Percentiles rank a stretch among this genome's conserved stretches.
phyloP scores from a whole-genome alignment of 2,797 vertebrate genomes.

The Labeo calbasu region DNA sequence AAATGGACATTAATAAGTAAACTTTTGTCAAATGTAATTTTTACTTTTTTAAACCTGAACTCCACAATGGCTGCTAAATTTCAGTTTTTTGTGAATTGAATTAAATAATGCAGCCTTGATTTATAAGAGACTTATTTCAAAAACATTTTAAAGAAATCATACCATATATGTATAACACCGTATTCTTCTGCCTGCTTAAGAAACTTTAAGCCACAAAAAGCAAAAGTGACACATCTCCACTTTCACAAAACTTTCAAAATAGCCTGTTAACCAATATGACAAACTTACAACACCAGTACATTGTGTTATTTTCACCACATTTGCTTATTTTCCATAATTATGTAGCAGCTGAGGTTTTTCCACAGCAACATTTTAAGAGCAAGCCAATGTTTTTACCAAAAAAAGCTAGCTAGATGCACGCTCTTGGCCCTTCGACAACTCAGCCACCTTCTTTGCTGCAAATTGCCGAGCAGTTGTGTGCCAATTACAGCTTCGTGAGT shows the following conservation, averaged over 20 bases:
- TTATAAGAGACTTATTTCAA: neutral
- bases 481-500: constrained; percentile 31
- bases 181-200: neutral
- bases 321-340: constrained; percentile 1
- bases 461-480: constrained; percentile 4
- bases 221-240: neutral
- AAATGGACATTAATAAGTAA: neutral
- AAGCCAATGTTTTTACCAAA: neutral
- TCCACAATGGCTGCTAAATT: neutral
- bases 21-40: too few relatives aligned
- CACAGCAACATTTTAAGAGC: too few relatives aligned
- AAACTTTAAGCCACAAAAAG: neutral
- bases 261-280: neutral
- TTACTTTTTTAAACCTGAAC: too few relatives aligned
- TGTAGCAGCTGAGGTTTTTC: neutral
- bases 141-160: neutral
- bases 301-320: neutral
- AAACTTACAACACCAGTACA: neutral
- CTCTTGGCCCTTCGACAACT: constrained; percentile 14
- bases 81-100: neutral
- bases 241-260: constrained; percentile 2
- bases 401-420: neutral
- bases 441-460: constrained; percentile 25
- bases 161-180: neutral
- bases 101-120: neutral